These are phyloP conservation scores for Wiebesia pumilae DNA, from an alignment of 1,140 invertebrate species.

Conservation along the genomic window DNA sequence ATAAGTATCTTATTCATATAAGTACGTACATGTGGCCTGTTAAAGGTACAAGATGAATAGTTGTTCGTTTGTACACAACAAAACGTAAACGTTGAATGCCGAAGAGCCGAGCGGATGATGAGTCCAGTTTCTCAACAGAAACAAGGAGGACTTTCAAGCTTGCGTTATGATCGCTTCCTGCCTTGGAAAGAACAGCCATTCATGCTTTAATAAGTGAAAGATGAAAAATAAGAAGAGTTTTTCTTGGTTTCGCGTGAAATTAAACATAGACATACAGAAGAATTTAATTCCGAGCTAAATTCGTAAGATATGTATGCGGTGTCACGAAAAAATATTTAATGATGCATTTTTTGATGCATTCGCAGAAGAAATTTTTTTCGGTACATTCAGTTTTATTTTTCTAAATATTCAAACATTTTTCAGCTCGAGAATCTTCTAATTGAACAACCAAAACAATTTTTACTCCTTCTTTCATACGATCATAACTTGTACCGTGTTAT, in stretches of 20 bases:
- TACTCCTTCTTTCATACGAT: background rate
- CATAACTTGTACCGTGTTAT: background rate
- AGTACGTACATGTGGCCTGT: background rate
- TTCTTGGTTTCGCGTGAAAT: background rate
- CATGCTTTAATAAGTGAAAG: slow-evolving; percentile 57
- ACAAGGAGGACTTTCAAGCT: slow-evolving; percentile 66
- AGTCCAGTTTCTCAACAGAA: slow-evolving; percentile 55
- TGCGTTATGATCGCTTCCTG: slow-evolving; percentile 11
- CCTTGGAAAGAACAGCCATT: slow-evolving; percentile 57
- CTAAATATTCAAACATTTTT: no score
- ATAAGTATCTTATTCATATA: slow-evolving; percentile 28
- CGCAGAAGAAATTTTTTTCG: background rate
- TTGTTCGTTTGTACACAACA: slow-evolving; percentile 9
- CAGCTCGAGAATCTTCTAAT: background rate
- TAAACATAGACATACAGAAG: background rate
- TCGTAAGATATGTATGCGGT: background rate
- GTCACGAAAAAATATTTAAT: background rate
- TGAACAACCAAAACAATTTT: background rate
- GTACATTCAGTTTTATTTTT: background rate
- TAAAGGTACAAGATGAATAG: slow-evolving; percentile 15
- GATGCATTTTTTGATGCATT: background rate
- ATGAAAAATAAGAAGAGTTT: background rate
- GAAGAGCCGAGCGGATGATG: slow-evolving; percentile 54
- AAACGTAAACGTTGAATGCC: slow-evolving; percentile 28
- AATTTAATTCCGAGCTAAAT: background rate